Conservation (phyloP, 2,888 invertebrate species). For the Scotopteryx bipunctaria region DNA sequence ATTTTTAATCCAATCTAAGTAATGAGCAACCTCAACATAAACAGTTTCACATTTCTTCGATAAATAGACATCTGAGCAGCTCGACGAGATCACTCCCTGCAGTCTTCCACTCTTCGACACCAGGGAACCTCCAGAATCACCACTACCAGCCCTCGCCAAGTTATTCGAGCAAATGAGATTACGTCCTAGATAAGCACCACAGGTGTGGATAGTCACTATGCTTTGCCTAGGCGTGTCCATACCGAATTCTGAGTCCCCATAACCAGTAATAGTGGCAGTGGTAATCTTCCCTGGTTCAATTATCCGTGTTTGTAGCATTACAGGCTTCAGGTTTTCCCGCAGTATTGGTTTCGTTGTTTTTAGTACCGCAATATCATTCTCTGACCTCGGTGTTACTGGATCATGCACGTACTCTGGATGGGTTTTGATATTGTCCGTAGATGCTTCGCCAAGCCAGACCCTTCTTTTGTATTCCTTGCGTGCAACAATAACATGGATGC, state of each 20-base stretch:
- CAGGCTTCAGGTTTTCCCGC: slow-evolving; percentile 29
- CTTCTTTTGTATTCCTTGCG: neutral
- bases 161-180: slow-evolving; percentile 39
- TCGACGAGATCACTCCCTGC: slow-evolving; percentile 40
- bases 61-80: slow-evolving; percentile 28
- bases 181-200: slow-evolving; percentile 2
- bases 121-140: slow-evolving; percentile 48
- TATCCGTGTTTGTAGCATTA: slow-evolving; percentile 34
- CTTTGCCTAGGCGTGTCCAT: slow-evolving; percentile 38
- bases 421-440: slow-evolving; percentile 7
- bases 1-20: slow-evolving; percentile 43
- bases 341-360: slow-evolving; percentile 36
- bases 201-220: slow-evolving; percentile 27
- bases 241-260: slow-evolving; percentile 26
- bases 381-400: neutral
- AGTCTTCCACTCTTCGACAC: slow-evolving; percentile 31
- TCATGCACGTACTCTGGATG: slow-evolving; percentile 11
- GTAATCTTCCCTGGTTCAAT: no score
- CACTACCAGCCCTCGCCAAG: slow-evolving; percentile 33
- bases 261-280: slow-evolving; percentile 40
- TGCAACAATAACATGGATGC: neutral
- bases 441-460: neutral
- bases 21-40: slow-evolving; percentile 36
- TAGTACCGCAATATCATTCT: slow-evolving; percentile 42
- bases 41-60: slow-evolving; percentile 30